Conservation (phyloP, 2,888 invertebrate species). For the Rhingia campestris region DNA sequence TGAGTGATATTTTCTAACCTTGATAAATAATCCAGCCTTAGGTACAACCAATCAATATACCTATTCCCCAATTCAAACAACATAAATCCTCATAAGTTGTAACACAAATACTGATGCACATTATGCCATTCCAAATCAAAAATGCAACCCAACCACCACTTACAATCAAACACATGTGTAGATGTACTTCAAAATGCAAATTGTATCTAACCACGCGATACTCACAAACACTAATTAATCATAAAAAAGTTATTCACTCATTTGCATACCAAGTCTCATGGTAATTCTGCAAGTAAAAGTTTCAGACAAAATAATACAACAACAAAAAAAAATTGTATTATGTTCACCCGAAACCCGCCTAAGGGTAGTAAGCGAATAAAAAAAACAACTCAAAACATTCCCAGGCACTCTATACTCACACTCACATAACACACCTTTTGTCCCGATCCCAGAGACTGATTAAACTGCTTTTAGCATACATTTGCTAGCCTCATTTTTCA, state of each 20-base stretch:
- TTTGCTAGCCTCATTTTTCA: conserved; percentile 76
- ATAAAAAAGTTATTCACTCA: conserved; percentile 61
- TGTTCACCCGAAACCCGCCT: conserved; percentile 54
- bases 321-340: conserved; percentile 20
- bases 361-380: conserved; percentile 34
- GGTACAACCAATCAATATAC: too few species aligned
- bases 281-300: conserved; percentile 65
- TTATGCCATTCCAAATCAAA: too few species aligned
- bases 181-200: too few species aligned
- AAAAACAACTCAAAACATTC: conserved; percentile 22
- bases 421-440: conserved; percentile 65
- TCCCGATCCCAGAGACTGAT: conserved; percentile 75
- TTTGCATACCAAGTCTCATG: conserved; percentile 66
- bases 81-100: too few species aligned
- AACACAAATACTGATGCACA: too few species aligned
- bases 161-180: too few species aligned
- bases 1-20: too few species aligned
- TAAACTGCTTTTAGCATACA: conserved; percentile 77
- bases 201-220: too few species aligned
- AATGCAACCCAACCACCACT: too few species aligned
- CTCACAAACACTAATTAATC: conserved; percentile 65
- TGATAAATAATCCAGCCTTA: too few species aligned
- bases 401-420: conserved; percentile 22
- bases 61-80: too few species aligned
- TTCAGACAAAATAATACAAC: conserved; percentile 45